Evolutionary conservation across 1,140 invertebrate species (phyloP).

Genomic region (Arctopsyche grandis): DNA sequence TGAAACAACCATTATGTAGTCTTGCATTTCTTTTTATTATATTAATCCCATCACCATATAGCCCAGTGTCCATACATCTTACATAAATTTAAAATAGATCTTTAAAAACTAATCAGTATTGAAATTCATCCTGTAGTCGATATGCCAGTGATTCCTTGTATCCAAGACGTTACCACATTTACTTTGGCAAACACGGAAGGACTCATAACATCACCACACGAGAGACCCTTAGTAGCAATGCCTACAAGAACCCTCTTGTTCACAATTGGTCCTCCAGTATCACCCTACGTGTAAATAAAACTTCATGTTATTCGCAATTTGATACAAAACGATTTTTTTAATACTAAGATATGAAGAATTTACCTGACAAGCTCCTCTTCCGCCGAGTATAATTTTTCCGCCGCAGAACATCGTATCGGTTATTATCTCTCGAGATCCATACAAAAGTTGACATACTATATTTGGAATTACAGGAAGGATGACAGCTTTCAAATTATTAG

Average conservation of each 20-base stretch:
- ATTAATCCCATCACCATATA: too few relatives aligned
- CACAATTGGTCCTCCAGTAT: conserved; percentile 63
- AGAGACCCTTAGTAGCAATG: conserved; percentile 62
- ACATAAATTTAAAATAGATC: too few relatives aligned
- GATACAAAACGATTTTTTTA: too few relatives aligned
- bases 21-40: too few relatives aligned
- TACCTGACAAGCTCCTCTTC: conserved; percentile 64
- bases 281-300: conserved; percentile 57
- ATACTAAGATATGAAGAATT: too few relatives aligned
- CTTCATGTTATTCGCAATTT: too few relatives aligned
- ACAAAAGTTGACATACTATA: conserved; percentile 62
- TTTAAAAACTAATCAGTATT: too few relatives aligned
- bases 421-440: conserved; percentile 59
- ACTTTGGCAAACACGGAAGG: conserved; percentile 65
- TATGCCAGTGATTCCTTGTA: conserved; percentile 61
- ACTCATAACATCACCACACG: conserved; percentile 61
- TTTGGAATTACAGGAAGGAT: conserved; percentile 62
- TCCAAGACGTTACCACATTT: conserved; percentile 60
- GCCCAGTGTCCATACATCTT: too few relatives aligned
- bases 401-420: conserved; percentile 65
- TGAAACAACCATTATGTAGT: too few relatives aligned
- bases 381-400: conserved; percentile 63
- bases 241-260: conserved; percentile 61
- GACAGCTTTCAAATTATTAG: conserved; percentile 61
- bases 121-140: too few relatives aligned